These are phyloP conservation scores for Hirtodrosophila cameraria DNA, from an alignment of 2,888 invertebrate genomes.

Conservation along the genomic window DNA sequence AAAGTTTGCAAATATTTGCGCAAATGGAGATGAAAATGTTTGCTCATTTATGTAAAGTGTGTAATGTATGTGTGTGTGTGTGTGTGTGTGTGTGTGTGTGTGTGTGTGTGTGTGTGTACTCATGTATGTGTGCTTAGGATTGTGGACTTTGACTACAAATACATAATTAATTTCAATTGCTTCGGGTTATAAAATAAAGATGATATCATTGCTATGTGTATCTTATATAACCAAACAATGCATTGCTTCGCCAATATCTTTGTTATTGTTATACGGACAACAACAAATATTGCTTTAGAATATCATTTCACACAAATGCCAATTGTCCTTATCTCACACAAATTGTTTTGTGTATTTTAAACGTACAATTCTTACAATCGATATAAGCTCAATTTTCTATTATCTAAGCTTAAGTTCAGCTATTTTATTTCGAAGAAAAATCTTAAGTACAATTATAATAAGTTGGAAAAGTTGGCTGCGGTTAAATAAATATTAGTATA, in stretches of 20 bases:
- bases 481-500: too few relatives aligned
- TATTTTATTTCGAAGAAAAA: too few relatives aligned
- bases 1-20: slow-evolving; percentile 45
- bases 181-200: slow-evolving; percentile 1
- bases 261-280: background rate
- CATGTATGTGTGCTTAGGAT: background rate
- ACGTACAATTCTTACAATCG: too few relatives aligned
- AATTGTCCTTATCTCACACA: too few relatives aligned
- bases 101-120: background rate
- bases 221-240: background rate
- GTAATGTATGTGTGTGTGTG: background rate
- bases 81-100: background rate
- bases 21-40: slow-evolving; percentile 48
- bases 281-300: background rate
- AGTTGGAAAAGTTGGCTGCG: too few relatives aligned
- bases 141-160: slow-evolving; percentile 13
- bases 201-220: slow-evolving; percentile 1
- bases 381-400: too few relatives aligned
- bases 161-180: slow-evolving; percentile 37
- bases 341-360: too few relatives aligned
- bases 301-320: too few relatives aligned
- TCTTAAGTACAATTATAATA: too few relatives aligned
- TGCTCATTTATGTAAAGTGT: slow-evolving; percentile 33
- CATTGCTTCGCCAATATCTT: background rate
- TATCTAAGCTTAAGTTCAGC: too few relatives aligned